Evolutionary conservation across 64 coral and sea anemone species (phyloP).

Genomic region (Pachyseris speciosa): DNA sequence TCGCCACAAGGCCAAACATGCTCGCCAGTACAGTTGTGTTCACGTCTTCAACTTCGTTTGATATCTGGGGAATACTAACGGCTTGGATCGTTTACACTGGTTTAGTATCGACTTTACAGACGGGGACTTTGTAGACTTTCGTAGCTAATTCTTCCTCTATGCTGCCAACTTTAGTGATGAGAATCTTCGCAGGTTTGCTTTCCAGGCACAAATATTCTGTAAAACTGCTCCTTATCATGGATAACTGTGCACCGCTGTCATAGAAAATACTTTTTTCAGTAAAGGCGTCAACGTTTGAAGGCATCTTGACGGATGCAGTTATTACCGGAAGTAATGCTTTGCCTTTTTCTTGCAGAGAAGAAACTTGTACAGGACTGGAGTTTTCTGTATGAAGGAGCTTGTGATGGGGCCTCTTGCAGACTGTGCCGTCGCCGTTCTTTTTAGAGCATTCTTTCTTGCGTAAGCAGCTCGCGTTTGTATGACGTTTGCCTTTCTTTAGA

Average conservation of each 20-base stretch:
- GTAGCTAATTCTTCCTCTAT: conserved; percentile 66
- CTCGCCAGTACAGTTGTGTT: conserved; percentile 43
- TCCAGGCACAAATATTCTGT: conserved; percentile 39
- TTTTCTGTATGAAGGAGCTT: conserved; percentile 52
- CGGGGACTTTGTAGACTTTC: conserved; percentile 68
- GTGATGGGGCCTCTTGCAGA: conserved; percentile 49
- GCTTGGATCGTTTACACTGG: conserved; percentile 44
- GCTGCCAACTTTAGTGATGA: conserved; percentile 73
- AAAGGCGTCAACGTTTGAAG: background rate
- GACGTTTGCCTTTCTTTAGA: conserved; percentile 63
- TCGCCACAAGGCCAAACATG: conserved; percentile 6
- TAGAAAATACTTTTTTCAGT: conserved; percentile 40
- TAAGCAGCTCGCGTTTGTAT: conserved; percentile 48
- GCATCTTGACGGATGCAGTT: conserved; percentile 18
- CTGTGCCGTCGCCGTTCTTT: conserved; percentile 9
- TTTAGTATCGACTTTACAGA: conserved; percentile 7
- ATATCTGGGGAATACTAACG: conserved; percentile 71
- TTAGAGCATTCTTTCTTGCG: conserved; percentile 60
- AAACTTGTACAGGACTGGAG: background rate
- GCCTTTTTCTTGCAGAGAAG: conserved; percentile 11
- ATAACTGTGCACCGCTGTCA: conserved; percentile 64
- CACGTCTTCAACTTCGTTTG: background rate
- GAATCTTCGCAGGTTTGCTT: conserved; percentile 59
- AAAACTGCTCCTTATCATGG: conserved; percentile 40
- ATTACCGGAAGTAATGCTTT: conserved; percentile 41